phyloP scores from a whole-genome alignment of 2,888 invertebrate genomes.

The Drosophila ochracea region DNA sequence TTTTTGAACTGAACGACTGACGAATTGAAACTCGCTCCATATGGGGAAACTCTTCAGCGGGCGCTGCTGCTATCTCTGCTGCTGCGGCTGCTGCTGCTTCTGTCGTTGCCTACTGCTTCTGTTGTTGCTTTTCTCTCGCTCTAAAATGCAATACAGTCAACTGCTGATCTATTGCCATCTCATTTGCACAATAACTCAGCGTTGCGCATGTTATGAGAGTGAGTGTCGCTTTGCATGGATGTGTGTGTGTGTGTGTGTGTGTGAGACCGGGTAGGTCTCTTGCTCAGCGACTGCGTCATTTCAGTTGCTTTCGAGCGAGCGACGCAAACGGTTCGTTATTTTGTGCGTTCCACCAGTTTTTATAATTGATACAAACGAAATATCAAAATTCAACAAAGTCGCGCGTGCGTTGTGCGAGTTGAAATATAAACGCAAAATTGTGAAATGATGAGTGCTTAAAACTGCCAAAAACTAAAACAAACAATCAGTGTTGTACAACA shows the following conservation, averaged over 20 bases:
- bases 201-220: conserved; percentile 29
- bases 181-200: conserved; percentile 42
- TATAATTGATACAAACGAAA: conserved; percentile 4
- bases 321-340: conserved; percentile 70
- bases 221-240: conserved; percentile 3
- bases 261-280: conserved; percentile 49
- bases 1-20: conserved; percentile 26
- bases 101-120: conserved; percentile 24
- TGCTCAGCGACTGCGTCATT: conserved; percentile 54
- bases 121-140: conserved; percentile 47
- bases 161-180: conserved; percentile 25
- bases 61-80: conserved; percentile 24
- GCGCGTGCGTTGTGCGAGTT: conserved; percentile 69
- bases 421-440: conserved; percentile 59
- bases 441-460: conserved; percentile 57
- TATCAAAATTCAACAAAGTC: conserved; percentile 39
- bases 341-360: conserved; percentile 23
- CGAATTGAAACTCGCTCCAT: conserved; percentile 19
- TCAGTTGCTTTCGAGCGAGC: conserved; percentile 79
- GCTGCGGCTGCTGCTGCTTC: conserved; percentile 6
- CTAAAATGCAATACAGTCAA: conserved; percentile 54
- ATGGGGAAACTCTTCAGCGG: conserved; percentile 39
- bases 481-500: conserved; percentile 35
- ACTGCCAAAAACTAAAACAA: conserved; percentile 35
- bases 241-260: conserved; percentile 12